Evolutionary conservation across 2,113 vertebrate genomes (phyloP), one percentile per base, ranked within the genome.

Genomic region (Corapipo altera): DNA sequence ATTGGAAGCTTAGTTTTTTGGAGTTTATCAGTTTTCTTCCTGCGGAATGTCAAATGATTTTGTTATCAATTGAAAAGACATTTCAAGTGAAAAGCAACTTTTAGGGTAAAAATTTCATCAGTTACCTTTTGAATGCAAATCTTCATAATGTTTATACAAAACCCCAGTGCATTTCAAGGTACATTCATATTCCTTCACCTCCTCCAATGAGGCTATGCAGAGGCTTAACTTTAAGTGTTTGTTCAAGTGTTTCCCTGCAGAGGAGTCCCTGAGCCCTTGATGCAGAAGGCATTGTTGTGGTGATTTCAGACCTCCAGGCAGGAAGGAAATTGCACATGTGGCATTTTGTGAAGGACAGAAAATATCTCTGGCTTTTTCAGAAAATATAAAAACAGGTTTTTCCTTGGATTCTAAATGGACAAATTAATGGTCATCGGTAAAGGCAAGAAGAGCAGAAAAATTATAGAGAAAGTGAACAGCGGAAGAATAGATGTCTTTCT

Each of bases 191-290:
- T 61, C 74, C 52, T 61, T 84, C 67, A 85, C 23, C 28, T 64
- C 65, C 52, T 84, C 78, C 88, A 74, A 41, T 54, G 24, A 71
- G 32, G 26, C 19, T 64, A 20, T 64, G 79, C 26, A 74, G 46
- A 64, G 69, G 43, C 59, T 88, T 88, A 80, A 86, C 67, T 66
- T 62, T 8, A 75, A 93, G 85, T 84, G 61, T 77, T 77, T 86
- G 82, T 52, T 90, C 59, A 70, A 95, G 91, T 71, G 82, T 89
- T 93, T 91, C 72, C 76, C 69, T 84, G 39, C 74, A 91, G 88
- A 80, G 69, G 20, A 94, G 19, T 35, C 83, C 37, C 82, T 9
- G 32, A 91, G 75, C 52, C 75, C 85, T 77, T 59, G 83, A 77
- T 91, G 72, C 72, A 72, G 62, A 73, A 93, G 44, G 73, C 30